These are phyloP conservation scores for Amphipyra berbera DNA, from an alignment of 2,888 invertebrate genomes.

Conservation along the genomic window DNA sequence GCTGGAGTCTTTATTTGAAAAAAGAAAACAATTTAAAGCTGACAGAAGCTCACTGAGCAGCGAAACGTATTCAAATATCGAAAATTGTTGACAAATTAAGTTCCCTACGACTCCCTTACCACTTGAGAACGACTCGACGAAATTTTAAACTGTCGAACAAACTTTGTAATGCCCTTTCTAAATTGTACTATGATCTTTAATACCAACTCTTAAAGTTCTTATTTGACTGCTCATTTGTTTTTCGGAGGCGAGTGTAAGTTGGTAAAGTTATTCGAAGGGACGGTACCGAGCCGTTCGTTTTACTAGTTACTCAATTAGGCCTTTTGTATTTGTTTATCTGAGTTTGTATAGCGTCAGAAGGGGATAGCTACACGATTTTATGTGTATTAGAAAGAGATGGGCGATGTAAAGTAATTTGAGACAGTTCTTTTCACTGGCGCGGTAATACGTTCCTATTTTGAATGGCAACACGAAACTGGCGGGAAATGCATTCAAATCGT, in stretches of 20 bases:
- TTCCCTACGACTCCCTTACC: constrained; percentile 88
- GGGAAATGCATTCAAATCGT: constrained; percentile 87
- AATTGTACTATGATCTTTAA: constrained; percentile 46
- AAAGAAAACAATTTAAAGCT: constrained; percentile 87
- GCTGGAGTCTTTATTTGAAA: constrained; percentile 73
- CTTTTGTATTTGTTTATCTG: constrained; percentile 90
- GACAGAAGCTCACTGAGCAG: constrained; percentile 88
- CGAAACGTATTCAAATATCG: constrained; percentile 90
- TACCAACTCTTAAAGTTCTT: constrained; percentile 48
- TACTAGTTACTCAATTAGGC: constrained; percentile 91
- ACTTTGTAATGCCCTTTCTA: constrained; percentile 19
- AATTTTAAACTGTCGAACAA: constrained; percentile 78
- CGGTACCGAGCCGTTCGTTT: constrained; percentile 87
- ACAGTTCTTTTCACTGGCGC: constrained; percentile 88
- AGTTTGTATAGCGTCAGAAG: constrained; percentile 85
- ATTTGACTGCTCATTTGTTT: constrained; percentile 45
- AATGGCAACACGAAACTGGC: constrained; percentile 87
- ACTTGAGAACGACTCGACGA: constrained; percentile 85
- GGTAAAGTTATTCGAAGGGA: constrained; percentile 81
- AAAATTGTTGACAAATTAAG: constrained; percentile 90
- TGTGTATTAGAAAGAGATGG: constrained; percentile 65
- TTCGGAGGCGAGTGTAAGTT: constrained; percentile 54
- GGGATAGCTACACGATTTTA: constrained; percentile 63
- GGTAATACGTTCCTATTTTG: constrained; percentile 89
- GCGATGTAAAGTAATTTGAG: constrained; percentile 87